phyloP scores from a whole-genome alignment of 2,888 invertebrate species.

The Pseudococcus viburni region DNA sequence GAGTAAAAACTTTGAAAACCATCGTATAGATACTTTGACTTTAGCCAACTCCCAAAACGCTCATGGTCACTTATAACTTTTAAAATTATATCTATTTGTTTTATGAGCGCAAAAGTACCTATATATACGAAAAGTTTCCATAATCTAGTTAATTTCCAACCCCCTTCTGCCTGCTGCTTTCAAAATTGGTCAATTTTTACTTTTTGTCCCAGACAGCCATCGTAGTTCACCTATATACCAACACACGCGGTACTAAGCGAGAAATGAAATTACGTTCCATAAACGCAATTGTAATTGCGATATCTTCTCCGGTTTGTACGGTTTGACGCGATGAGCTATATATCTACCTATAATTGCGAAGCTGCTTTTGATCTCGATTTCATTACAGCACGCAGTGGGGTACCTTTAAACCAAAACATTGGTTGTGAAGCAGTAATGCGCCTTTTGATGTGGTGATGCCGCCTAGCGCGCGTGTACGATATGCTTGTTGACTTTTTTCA shows the following conservation, averaged over 20 bases:
- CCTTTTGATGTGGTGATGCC: slow-evolving; percentile 22
- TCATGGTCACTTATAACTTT: slow-evolving; percentile 38
- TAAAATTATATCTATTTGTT: background rate
- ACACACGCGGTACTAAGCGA: no score
- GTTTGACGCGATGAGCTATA: background rate
- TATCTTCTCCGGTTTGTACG: background rate
- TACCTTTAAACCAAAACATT: slow-evolving; percentile 36
- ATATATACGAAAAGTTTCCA: background rate
- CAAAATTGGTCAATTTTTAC: background rate
- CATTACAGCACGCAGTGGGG: slow-evolving; percentile 16
- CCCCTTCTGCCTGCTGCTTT: background rate
- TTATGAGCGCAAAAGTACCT: background rate
- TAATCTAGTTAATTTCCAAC: background rate
- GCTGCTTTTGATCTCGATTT: slow-evolving; percentile 14
- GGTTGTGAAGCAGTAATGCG: background rate
- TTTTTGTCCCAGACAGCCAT: no score
- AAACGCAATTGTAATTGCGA: background rate
- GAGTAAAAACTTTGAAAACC: slow-evolving; percentile 23
- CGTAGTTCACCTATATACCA: no score
- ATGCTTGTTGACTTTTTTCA: background rate
- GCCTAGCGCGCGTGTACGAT: background rate
- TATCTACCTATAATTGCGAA: background rate
- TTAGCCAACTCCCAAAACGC: slow-evolving; percentile 11
- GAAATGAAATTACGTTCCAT: background rate
- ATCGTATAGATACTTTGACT: background rate